Evolutionary conservation across 2,797 vertebrate species (phyloP), one percentile per base, ranked within the genome.

Genomic region (Xenops minutus): DNA sequence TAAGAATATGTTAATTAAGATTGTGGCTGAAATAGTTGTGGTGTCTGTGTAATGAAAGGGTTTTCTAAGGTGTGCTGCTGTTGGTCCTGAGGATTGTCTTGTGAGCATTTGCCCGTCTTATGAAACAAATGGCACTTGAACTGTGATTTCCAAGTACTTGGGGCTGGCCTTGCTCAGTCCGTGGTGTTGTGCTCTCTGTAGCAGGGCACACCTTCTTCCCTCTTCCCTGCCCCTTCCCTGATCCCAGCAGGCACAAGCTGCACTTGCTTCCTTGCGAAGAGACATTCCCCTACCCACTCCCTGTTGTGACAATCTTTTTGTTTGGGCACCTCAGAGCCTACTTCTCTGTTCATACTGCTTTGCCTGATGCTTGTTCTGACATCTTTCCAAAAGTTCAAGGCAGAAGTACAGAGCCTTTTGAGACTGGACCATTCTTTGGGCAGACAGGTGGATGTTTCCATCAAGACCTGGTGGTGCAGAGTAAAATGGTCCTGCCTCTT

Each of bases 1-100:
- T 99, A 95, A 97, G 98, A 94, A 51, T 81, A 52, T 10, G 15
- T 73, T 75, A 20, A 72, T 69, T 58, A 13, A 17, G 3, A 17
- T 46, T 61, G 30, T 32, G 48, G 55, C 58, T 63, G 62, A 20
- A 85, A 75, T 62, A 62, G 18, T 62, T 92, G 15, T 0, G 0
- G 32, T 71, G 37, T 44, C 46, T 67, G 7, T 46, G 8, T 44
- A 81, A 58, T 5, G 34, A 48, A 52, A 59, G 30, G 72, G 43
- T 34, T 26, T 24, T 3, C 1, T 7, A 8, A 22, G 7, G 30
- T 48, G 10, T n/a, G 34, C 34, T 44, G 7, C 43, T 63, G 22
- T 24, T 54, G 27, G 5, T 29, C 34, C 12, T 51, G 24, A 48
- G 37, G 44, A 52, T 44, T 71, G 12, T 44, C 12, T 44, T 12